A percentile compares a stretch with the other conserved stretches of the same genome.
Evolutionary conservation across 2,888 invertebrate genomes (phyloP).

Genomic region (Himalopsyche kuldschensis): DNA sequence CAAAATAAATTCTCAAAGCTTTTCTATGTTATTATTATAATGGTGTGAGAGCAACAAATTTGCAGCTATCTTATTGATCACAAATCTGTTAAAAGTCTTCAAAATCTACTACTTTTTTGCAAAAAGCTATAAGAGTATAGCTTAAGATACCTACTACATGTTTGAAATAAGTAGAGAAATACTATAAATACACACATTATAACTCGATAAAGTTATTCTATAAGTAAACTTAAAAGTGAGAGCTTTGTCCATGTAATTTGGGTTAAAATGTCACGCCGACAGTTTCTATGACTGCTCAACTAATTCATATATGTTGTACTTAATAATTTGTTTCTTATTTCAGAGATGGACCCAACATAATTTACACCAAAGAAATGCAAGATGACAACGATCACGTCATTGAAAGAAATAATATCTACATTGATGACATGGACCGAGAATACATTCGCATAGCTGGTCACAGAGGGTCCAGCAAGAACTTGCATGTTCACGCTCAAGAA

Average conservation of each 20-base stretch:
- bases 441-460: conserved; percentile 58
- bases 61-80: too few relatives aligned
- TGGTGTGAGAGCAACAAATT: too few relatives aligned
- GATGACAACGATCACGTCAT: conserved; percentile 54
- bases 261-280: too few relatives aligned
- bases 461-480: conserved; percentile 50
- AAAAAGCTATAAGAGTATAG: not conserved
- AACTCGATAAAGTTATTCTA: too few relatives aligned
- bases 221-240: too few relatives aligned
- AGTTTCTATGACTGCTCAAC: too few relatives aligned
- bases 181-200: too few relatives aligned
- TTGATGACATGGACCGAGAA: conserved; percentile 63
- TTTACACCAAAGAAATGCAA: conserved; percentile 62
- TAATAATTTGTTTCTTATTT: conserved; percentile 38
- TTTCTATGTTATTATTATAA: too few relatives aligned
- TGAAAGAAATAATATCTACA: conserved; percentile 58
- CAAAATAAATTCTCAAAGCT: too few relatives aligned
- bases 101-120: not conserved
- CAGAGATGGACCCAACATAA: conserved; percentile 60
- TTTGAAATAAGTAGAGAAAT: not conserved
- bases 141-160: not conserved
- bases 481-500: conserved; percentile 46
- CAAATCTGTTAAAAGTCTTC: too few relatives aligned
- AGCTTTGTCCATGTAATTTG: too few relatives aligned
- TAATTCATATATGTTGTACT: not conserved